Evolutionary conservation across 2,797 vertebrate species (phyloP), one percentile per base, ranked within the genome.

Genomic region (Sebastiscus tertius): DNA sequence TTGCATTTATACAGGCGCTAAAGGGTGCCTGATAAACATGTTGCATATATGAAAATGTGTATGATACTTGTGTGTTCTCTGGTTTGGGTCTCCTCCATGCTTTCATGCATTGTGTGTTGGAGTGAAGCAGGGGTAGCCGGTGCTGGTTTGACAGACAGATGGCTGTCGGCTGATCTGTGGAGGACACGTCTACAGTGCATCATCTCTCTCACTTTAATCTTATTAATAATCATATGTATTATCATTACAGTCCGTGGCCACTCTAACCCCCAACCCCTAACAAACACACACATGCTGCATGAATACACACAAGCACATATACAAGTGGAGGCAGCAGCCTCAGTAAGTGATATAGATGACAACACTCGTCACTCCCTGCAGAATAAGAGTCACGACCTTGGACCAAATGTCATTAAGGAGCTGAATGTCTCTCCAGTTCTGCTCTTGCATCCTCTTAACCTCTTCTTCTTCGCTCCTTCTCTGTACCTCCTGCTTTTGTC

Each of bases 221-320:
- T 83, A 90, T 92, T 89, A 90, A 91, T 91, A 90, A 90, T 82
- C 82, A 83, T 82, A 94, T 92, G 77, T 92, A 88, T 92, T 91
- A 90, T 88, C 88, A 86, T 94, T 94, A 92, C 79, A 77, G 80
- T 89, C 87, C 29, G 55, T 24, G 77, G 61, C 75, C 83, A 75
- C 79, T 87, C 66, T 33, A 27, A 49, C 24, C 63, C 70, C 64
- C 20, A 9, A 12, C 5, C 39, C 5, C n/a, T 16, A 29, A 72
- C 55, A 46, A 3, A 20, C 16, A 66, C 39, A 29, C 24, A 49
- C 39, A 64, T 14, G 36, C 55, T 36, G 36, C 55, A 75, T 46
- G 18, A 58, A 70, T 13, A 65, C 69, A 68, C 72, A 81, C 58
- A 26, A 56, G 52, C 65, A 55, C 49, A 68, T 29, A 54, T 20